These are phyloP conservation scores for Spatulosminthurus flaviceps DNA, from an alignment of 2,888 invertebrate species.

Conservation along the genomic window DNA sequence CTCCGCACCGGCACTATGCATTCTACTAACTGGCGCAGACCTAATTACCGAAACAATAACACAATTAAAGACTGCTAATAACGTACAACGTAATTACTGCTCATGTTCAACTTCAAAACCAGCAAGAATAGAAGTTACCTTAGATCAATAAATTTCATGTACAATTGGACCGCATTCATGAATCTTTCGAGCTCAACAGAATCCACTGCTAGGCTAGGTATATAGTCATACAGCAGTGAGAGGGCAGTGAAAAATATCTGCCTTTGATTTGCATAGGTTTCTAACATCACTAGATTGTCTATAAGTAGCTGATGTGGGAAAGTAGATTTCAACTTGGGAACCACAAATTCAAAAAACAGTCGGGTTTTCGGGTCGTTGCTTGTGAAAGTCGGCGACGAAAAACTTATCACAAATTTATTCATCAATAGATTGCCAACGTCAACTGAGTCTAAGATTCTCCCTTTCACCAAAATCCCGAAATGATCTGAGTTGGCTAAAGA, in stretches of 20 bases:
- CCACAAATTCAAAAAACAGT: conserved; percentile 36
- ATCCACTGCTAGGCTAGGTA: conserved; percentile 24
- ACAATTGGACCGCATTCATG: conserved; percentile 34
- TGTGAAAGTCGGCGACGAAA: conserved; percentile 1
- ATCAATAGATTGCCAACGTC: conserved; percentile 26
- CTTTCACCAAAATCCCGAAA: conserved; percentile 27
- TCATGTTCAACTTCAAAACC: too few relatives aligned
- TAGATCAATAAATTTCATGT: conserved; percentile 30
- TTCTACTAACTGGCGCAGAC: conserved; percentile 3
- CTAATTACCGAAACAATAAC: conserved; percentile 19
- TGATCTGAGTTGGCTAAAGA: neutral
- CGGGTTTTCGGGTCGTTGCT: conserved; percentile 30
- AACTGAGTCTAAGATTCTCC: conserved; percentile 16
- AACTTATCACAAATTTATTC: conserved; percentile 35
- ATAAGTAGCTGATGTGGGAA: conserved; percentile 40
- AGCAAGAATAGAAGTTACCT: conserved; percentile 2
- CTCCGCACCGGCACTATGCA: neutral
- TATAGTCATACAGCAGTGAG: conserved; percentile 28
- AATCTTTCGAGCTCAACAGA: conserved; percentile 34
- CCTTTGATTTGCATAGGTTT: conserved; percentile 33
- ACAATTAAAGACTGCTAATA: too few relatives aligned
- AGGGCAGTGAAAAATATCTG: conserved; percentile 31
- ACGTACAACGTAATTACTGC: too few relatives aligned
- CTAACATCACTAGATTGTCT: conserved; percentile 27
- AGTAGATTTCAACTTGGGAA: conserved; percentile 31